Evolutionary conservation across 2,888 invertebrate species (phyloP), one percentile per base, ranked within the genome.

Genomic region (Alloplasta piceator): DNA sequence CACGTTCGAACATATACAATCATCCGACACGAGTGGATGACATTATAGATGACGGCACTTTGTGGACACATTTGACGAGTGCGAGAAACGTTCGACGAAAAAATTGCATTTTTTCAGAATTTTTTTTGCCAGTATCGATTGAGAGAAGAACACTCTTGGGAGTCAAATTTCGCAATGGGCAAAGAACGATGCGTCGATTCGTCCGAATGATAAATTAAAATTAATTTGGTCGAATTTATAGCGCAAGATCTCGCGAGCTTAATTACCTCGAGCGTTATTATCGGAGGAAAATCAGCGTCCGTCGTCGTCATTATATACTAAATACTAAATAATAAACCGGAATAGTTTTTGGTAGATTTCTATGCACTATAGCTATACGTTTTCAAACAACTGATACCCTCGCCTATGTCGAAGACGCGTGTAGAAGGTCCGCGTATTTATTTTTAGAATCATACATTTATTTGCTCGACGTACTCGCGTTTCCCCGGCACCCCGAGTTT

Each of bases 231-330:
- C 26, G 26, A 26, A 26, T 26, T 26, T 26, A 26, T 26, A 26
- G 26, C 26, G 12, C 52, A 72, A 10, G 38, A n/a, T 26, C 12
- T 16, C 6, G 12, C 39, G 43, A 76, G 36, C 55, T 46, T 50
- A 56, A 66, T 84, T 87, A 88, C 88, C 88, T 87, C 85, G 71
- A 90, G 87, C 73, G 80, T 87, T 85, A 91, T 87, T 85, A 91
- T 91, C 82, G 90, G 88, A 72, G 90, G 89, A 82, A 87, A 87
- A 60, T 82, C 80, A 82, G 84, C 86, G 80, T 89, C 87, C 75
- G 85, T 86, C 86, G 86, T 90, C 89, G 90, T 90, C 85, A 80
- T 86, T 88, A 85, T 88, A 89, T 85, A 88, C 86, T 85, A 87
- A 86, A 88, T 85, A 80, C 86, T 88, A 85, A 88, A 89, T 85